phyloP scores from a whole-genome alignment of 2,888 invertebrate genomes.

The Drosophila setosimentum region DNA sequence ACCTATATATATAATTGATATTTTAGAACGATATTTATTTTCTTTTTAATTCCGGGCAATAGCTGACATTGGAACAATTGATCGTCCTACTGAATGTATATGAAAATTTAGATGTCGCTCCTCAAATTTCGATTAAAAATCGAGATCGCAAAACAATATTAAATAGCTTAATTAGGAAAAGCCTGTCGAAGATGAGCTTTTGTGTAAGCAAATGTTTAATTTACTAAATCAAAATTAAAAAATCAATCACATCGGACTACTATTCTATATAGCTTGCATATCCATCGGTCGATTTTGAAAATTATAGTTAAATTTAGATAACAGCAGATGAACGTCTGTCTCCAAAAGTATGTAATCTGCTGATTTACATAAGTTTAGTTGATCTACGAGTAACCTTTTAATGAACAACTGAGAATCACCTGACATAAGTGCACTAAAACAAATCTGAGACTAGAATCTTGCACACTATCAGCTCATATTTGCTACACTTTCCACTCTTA shows the following conservation, averaged over 20 bases:
- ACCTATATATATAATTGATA: not conserved
- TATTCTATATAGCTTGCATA: not conserved
- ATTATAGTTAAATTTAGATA: not conserved
- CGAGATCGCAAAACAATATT: not conserved
- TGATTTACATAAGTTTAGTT: not conserved
- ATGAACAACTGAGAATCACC: not conserved
- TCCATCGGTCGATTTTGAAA: not conserved
- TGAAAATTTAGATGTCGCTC: too few species aligned
- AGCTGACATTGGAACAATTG: not conserved
- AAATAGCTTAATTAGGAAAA: not conserved
- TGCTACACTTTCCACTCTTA: not conserved
- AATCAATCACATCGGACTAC: not conserved
- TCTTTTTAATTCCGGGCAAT: not conserved
- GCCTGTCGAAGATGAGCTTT: not conserved
- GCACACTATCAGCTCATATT: not conserved
- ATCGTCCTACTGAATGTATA: not conserved
- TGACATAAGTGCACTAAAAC: not conserved
- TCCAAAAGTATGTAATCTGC: not conserved
- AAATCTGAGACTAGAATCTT: constrained; percentile 2
- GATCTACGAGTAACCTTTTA: not conserved
- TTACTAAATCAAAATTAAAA: not conserved
- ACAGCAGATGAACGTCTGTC: not conserved
- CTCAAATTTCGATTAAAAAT: too few species aligned
- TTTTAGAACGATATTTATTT: not conserved
- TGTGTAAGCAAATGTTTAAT: not conserved